Percentiles rank a stretch among this genome's conserved stretches.
phyloP scores from a whole-genome alignment of 2,113 vertebrate genomes.

The Panthera leo region DNA sequence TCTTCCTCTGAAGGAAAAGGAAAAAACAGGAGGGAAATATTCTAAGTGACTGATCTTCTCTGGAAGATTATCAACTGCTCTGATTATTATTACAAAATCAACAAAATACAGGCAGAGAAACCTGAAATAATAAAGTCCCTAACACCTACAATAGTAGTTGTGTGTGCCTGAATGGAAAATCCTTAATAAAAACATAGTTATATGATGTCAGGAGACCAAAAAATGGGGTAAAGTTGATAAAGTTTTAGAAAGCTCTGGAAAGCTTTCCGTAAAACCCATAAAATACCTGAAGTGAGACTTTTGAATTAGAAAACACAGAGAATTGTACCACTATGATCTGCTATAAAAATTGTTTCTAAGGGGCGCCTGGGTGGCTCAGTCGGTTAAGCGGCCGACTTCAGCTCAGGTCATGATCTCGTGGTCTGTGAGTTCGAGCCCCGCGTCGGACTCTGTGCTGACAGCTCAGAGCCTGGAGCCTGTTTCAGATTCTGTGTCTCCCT shows the following conservation, averaged over 20 bases:
- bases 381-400: too few species aligned
- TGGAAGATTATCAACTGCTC: constrained; percentile 63
- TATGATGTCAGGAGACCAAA: constrained; percentile 45
- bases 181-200: constrained; percentile 24
- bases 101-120: constrained; percentile 68
- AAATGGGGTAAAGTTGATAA: neutral
- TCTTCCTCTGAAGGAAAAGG: constrained; percentile 87
- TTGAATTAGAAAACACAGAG: neutral
- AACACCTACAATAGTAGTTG: constrained; percentile 59
- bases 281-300: constrained; percentile 44
- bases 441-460: too few species aligned
- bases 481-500: too few species aligned
- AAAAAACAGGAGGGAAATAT: constrained; percentile 81
- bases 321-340: neutral
- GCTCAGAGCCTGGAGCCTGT: too few species aligned
- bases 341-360: constrained; percentile 29
- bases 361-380: too few species aligned
- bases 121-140: constrained; percentile 50
- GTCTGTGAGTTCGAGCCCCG: too few species aligned
- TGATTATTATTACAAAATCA: constrained; percentile 75
- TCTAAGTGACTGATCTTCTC: constrained; percentile 78
- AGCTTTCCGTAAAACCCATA: neutral
- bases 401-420: too few species aligned
- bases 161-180: constrained; percentile 48
- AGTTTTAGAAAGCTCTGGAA: constrained; percentile 22